Conservation (phyloP, 2,888 invertebrate genomes). For the Trachelus iudaicus region DNA sequence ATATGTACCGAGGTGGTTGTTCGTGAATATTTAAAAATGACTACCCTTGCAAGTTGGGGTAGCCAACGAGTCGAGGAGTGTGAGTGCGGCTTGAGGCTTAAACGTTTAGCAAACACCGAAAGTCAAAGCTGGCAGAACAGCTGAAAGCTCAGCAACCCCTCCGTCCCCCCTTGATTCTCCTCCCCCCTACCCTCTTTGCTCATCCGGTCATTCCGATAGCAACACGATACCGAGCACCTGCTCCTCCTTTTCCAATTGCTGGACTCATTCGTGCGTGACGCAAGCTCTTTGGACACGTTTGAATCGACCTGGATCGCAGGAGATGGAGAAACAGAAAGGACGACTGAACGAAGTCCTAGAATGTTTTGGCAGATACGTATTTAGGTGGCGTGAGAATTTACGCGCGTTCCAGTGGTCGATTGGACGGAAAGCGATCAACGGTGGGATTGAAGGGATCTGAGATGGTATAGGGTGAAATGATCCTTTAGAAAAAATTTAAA, state of each 20-base stretch:
- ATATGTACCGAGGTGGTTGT: not conserved
- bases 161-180: too few relatives aligned
- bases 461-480: not conserved
- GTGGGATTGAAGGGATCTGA: not conserved
- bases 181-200: not conserved
- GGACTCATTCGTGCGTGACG: not conserved
- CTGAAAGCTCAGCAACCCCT: not conserved
- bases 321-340: not conserved
- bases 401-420: not conserved
- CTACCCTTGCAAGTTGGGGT: not conserved
- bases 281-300: not conserved
- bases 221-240: not conserved
- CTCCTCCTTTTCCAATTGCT: not conserved
- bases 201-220: not conserved
- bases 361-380: not conserved
- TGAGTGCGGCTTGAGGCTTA: not conserved
- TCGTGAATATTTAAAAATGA: slow-evolving; percentile 1
- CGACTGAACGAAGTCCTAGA: not conserved
- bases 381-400: not conserved
- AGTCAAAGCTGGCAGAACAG: not conserved
- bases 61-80: not conserved
- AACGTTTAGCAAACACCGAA: slow-evolving; percentile 1
- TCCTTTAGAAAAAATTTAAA: not conserved
- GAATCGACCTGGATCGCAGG: not conserved
- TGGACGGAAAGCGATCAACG: not conserved